Base-by-base conservation (phyloP, 92 coral and sea anemone species). In the Siderastrea radians region DNA sequence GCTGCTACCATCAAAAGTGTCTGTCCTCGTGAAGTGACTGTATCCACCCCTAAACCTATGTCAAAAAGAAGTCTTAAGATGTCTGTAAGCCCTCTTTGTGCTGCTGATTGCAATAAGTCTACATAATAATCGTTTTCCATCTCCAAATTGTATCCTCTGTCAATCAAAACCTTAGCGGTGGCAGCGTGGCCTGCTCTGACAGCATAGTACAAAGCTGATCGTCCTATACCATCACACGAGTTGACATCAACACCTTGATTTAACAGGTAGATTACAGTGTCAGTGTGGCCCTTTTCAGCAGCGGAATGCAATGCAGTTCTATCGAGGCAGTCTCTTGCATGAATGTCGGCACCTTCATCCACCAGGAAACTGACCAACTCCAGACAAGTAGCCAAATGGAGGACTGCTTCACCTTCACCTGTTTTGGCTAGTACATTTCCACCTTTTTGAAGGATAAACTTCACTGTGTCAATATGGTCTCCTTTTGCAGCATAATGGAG, bases 301-400 rank as follows among this genome's bases (percentile, higher is more conserved):
- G 84, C 84, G 1, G 7, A 12, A 60, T 77, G 84, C 51, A 79
- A 49, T 17, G 84, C 74, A 13, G 72, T 79, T 51, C 8, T 48
- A 6, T 45, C 60, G 0, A 9, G 9, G 2, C 50, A 3, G 15
- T 79, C 84, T 0, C 48, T 67, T 43, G 72, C 59, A 26, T 49
- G 45, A 52, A 79, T n/a, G 19, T 8, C 61, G 38, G 60, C 72
- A 6, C 84, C 84, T 47, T 38, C 13, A 15, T 65, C 84, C 2
- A 79, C 84, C 9, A 90, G 84, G 16, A 90, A 53, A 44, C 72
- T 57, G 53, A 86, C 88, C 57, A 67, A 43, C 47, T 86, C 93
- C 6, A 79, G 43, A 47, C 44, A n/a, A 13, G 58, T 1, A 7
- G 74, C 54, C 38, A 79, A 8, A 48, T 79, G 84, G 4, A 79